phyloP scores from a whole-genome alignment of 2,113 vertebrate genomes.

The Vanacampus margaritifer region DNA sequence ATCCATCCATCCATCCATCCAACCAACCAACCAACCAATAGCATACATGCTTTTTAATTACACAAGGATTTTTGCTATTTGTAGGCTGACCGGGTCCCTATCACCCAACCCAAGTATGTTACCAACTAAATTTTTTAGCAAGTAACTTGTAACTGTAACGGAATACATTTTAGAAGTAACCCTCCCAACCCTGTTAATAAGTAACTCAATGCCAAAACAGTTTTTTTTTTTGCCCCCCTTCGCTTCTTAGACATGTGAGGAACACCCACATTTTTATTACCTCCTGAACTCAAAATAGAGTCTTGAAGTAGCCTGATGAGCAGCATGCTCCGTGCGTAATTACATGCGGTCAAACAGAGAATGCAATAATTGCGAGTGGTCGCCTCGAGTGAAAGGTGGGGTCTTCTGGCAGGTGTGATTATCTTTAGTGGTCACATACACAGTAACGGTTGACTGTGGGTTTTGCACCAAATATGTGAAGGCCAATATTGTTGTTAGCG shows the following conservation, averaged over 20 bases:
- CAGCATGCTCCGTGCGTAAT: conserved; percentile 19
- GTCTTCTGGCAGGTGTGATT: conserved; percentile 23
- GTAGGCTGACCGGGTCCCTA: no score
- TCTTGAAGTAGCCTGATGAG: conserved; percentile 24
- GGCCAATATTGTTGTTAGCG: not conserved
- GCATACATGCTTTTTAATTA: no score
- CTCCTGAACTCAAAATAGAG: not conserved
- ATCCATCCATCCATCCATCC: no score
- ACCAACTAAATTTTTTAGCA: no score
- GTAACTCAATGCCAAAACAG: not conserved
- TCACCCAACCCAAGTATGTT: no score
- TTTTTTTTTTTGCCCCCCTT: not conserved
- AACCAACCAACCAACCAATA: no score
- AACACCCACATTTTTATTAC: conserved; percentile 12
- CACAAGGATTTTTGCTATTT: no score
- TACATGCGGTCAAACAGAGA: conserved; percentile 15
- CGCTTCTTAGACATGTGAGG: not conserved
- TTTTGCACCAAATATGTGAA: not conserved
- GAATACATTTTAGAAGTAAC: no score
- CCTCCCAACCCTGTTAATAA: no score
- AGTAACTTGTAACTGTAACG: no score
- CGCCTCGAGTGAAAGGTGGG: conserved; percentile 3
- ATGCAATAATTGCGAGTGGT: conserved; percentile 23
- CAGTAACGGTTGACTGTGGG: not conserved
- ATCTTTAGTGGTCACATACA: conserved; percentile 19